Base-by-base conservation (phyloP, 2,113 vertebrate species). In the Mus spicilegus region DNA sequence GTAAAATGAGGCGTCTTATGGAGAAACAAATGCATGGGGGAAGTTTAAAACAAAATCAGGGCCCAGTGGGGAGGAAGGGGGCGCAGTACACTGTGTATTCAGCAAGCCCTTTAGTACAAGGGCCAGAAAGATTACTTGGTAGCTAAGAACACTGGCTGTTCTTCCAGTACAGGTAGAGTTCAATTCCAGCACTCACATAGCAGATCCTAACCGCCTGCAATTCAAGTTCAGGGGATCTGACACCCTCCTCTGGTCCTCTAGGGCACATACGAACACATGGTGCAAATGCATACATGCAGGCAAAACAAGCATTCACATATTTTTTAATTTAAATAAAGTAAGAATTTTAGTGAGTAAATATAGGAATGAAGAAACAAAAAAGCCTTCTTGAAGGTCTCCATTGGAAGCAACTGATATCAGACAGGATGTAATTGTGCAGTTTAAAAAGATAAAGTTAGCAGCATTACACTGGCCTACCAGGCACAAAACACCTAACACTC, bases 281-380 rank as follows among this genome's bases (percentile, higher is more conserved):
- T 78, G 17, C 76, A 75, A 17, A 24, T 2, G 42, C 33, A 75
- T 10, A 73, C 72, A 73, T 42, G 20, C 3, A 20, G n/a, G 72
- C 19, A 80, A 80, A 56, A 54, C 30, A 80, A 80, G 6, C 30
- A 80, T 12, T 56, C 17, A 36, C 51, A 36, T 17, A 33, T 33
- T 78, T 54, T 56, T 80, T 54, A 3, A 72, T 78, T 54, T 36
- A 56, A n/a, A 56, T 80, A 20, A 80, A 80, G 3, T n/a, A 77
- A 76, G 77, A 95, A 70, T n/a, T 39, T 61, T 85, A 93, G 46
- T 81, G 54, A 65, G 94, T 61, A 91, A 78, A 96, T 58, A n/a
- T n/a, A 63, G 85, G n/a, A 90, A 49, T 84, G n/a, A 39, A 89
- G 9, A 89, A 69, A 91, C 11, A 75, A 22, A 82, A 82, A 82